A percentile compares a stretch with the other conserved stretches of the same genome.
Evolutionary conservation across 2,888 invertebrate species (phyloP).

Genomic region (Mimas tiliae): DNA sequence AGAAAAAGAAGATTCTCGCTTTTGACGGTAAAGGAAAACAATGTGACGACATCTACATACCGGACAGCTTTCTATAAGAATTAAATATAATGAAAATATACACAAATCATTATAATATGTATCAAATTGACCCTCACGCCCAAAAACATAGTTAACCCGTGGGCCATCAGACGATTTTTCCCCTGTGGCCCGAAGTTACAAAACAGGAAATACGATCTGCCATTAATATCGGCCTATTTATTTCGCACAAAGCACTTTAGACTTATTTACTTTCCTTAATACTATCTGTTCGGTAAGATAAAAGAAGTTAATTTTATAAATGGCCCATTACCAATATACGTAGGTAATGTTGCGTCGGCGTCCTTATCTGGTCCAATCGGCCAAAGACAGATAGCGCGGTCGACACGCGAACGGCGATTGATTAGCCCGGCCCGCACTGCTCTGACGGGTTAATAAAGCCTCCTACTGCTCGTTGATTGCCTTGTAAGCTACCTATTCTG

Average conservation of each 20-base stretch:
- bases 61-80: too few relatives aligned
- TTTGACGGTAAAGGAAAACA: too few relatives aligned
- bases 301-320: constrained; percentile 83
- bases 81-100: not conserved
- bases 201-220: constrained; percentile 33
- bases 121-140: constrained; percentile 25
- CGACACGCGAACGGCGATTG: constrained; percentile 83
- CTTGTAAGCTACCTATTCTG: constrained; percentile 74
- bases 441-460: constrained; percentile 83
- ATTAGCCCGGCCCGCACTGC: constrained; percentile 78
- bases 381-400: constrained; percentile 82
- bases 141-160: constrained; percentile 33
- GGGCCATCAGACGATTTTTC: constrained; percentile 36
- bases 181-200: constrained; percentile 49
- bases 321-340: constrained; percentile 76
- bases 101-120: constrained; percentile 6
- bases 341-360: constrained; percentile 72
- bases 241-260: constrained; percentile 61
- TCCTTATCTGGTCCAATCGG: constrained; percentile 79
- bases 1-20: too few relatives aligned
- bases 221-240: constrained; percentile 54
- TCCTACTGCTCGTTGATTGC: constrained; percentile 69
- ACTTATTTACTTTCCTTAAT: constrained; percentile 76
- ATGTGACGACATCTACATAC: too few relatives aligned
- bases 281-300: constrained; percentile 74